Conservation (phyloP, 2,888 invertebrate species). For the Formica aserva region DNA sequence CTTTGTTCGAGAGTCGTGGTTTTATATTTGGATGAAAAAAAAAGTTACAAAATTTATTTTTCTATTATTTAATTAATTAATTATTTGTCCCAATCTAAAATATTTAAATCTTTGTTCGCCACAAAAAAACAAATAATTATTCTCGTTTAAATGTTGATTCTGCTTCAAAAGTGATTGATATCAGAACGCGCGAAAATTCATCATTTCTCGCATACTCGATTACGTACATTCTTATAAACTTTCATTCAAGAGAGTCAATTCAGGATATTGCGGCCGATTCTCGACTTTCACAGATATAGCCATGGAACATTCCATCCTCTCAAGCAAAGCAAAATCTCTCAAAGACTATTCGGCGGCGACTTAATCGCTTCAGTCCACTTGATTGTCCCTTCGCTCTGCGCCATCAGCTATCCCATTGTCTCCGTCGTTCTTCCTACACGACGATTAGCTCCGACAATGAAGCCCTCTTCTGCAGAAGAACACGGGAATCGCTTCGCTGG, state of each 20-base stretch:
- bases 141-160: neutral
- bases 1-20: neutral
- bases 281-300: conserved; percentile 12
- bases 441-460: conserved; percentile 61
- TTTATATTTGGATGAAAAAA: neutral
- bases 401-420: conserved; percentile 49
- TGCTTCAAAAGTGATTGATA: too few species aligned
- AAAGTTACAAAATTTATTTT: neutral
- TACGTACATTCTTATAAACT: conserved; percentile 1
- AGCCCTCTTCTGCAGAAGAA: conserved; percentile 35
- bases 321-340: conserved; percentile 60
- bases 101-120: neutral
- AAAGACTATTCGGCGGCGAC: conserved; percentile 53
- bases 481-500: conserved; percentile 1
- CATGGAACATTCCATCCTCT: conserved; percentile 58
- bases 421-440: conserved; percentile 54
- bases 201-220: neutral
- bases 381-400: conserved; percentile 45
- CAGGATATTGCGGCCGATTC: neutral
- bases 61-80: neutral
- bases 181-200: conserved; percentile 16
- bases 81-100: neutral
- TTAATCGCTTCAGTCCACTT: conserved; percentile 64
- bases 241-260: conserved; percentile 15
- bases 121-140: neutral